Evolutionary conservation across 1,140 invertebrate species (phyloP).

Genomic region (Drosophila sproati): DNA sequence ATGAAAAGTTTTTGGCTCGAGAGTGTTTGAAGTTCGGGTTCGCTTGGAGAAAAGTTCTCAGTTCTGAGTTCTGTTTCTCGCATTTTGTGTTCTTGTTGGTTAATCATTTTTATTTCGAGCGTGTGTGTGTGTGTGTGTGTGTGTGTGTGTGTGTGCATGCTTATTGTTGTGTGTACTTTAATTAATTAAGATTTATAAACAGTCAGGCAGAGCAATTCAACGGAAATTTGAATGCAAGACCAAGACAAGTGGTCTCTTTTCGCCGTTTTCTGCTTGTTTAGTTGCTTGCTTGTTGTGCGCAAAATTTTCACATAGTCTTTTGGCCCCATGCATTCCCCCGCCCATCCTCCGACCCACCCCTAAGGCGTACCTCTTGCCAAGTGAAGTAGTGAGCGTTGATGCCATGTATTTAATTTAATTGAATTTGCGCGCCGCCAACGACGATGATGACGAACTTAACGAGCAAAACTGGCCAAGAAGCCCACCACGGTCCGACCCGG

Average conservation of each 20-base stretch:
- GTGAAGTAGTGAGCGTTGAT: conserved; percentile 35
- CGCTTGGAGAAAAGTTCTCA: background rate
- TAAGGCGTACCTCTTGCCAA: conserved; percentile 7
- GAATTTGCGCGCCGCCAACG: conserved; percentile 71
- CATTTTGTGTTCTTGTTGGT: background rate
- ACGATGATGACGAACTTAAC: conserved; percentile 66
- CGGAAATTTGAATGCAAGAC: conserved; percentile 78
- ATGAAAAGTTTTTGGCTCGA: background rate
- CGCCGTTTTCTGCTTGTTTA: background rate
- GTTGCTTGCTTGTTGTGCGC: conserved; percentile 49
- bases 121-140: background rate
- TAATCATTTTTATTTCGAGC: too few species aligned
- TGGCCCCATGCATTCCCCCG: background rate
- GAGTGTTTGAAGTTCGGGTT: conserved; percentile 5
- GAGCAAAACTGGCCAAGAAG: conserved; percentile 47
- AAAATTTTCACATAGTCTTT: conserved; percentile 62
- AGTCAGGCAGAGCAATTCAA: conserved; percentile 66
- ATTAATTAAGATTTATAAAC: conserved; percentile 83
- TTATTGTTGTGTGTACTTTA: conserved; percentile 74
- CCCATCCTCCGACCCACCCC: background rate
- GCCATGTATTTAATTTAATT: conserved; percentile 82
- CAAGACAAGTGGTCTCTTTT: conserved; percentile 47
- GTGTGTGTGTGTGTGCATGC: conserved; percentile 9
- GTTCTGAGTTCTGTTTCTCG: conserved; percentile 18
- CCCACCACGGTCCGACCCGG: conserved; percentile 17